Base-by-base conservation (phyloP, 2,113 vertebrate genomes). In the Tonatia bakeri region DNA sequence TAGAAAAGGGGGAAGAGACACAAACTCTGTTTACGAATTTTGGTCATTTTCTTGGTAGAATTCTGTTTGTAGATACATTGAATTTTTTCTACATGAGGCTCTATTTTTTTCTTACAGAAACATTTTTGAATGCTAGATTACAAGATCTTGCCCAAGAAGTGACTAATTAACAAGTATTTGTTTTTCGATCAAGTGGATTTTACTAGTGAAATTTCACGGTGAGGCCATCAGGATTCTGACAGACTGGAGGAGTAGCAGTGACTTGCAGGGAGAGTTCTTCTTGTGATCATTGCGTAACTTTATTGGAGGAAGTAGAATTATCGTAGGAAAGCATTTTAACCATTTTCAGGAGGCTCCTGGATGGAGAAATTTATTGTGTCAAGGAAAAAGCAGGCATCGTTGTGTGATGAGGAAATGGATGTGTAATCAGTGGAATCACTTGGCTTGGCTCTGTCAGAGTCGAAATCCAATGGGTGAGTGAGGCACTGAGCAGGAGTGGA, bases 381-480 rank as follows among this genome's bases (percentile, higher is more conserved):
- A 91, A 96, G 95, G 84, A 93, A 95, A 91, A 94, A 97, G 96
- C 93, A 52, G 91, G 45, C 61, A 85, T 96, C 97, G 97, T 97
- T 96, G 77, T 64, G 91, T 98, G 88, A 94, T 72, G 83, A 95
- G 94, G 90, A 96, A 89, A 94, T 59, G 93, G 88, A 94, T 97
- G 79, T 97, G 84, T 88, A 94, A 64, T 97, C 97, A 97, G 73
- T 70, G 97, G 97, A 93, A 90, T 98, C 97, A 94, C 91, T 95
- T 97, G 97, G 96, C 90, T 98, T 97, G 86, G 76, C 52, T 96
- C 97, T 97, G 81, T 52, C 79, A 94, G 80, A 90, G 95, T 96
- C 97, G 95, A 97, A 97, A 97, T 96, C 67, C 97, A 97, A 95
- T 65, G 94, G 69, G 56, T 96, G 80, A 67, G 36, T 90, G 84